Conservation (phyloP, 2,888 invertebrate species). For the Yponomeuta sedellus region DNA sequence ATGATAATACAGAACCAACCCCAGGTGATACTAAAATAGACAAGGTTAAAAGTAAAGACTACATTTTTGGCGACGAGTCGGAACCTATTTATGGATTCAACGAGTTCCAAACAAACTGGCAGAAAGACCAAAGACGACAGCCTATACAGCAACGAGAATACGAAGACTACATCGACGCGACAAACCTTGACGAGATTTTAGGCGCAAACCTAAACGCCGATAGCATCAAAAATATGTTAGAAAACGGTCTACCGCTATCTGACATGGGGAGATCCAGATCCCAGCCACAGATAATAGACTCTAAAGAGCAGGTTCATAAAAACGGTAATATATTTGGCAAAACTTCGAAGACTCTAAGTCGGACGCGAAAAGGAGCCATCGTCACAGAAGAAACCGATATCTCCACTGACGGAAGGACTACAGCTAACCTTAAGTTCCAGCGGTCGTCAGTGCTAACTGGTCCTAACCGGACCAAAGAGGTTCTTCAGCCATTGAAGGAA, state of each 20-base stretch:
- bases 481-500: conserved; percentile 55
- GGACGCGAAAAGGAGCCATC: conserved; percentile 58
- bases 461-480: conserved; percentile 58
- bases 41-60: conserved; percentile 25
- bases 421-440: conserved; percentile 61
- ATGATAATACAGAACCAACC: conserved; percentile 45
- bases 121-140: conserved; percentile 72
- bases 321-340: conserved; percentile 64
- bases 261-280: conserved; percentile 8
- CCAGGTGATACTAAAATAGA: conserved; percentile 44
- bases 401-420: conserved; percentile 57
- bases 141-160: conserved; percentile 57
- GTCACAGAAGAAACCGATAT: conserved; percentile 68
- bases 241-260: conserved; percentile 59
- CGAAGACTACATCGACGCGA: conserved; percentile 53
- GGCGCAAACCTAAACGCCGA: conserved; percentile 48
- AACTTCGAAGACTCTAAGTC: conserved; percentile 56
- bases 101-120: conserved; percentile 53
- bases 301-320: conserved; percentile 53
- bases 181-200: conserved; percentile 60
- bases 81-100: conserved; percentile 59
- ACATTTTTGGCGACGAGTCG: conserved; percentile 47
- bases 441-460: conserved; percentile 58
- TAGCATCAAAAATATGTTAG: conserved; percentile 60
- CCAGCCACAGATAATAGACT: conserved; percentile 43